Evolutionary conservation across 2,113 vertebrate genomes (phyloP).

Genomic region (Pteronura brasiliensis): DNA sequence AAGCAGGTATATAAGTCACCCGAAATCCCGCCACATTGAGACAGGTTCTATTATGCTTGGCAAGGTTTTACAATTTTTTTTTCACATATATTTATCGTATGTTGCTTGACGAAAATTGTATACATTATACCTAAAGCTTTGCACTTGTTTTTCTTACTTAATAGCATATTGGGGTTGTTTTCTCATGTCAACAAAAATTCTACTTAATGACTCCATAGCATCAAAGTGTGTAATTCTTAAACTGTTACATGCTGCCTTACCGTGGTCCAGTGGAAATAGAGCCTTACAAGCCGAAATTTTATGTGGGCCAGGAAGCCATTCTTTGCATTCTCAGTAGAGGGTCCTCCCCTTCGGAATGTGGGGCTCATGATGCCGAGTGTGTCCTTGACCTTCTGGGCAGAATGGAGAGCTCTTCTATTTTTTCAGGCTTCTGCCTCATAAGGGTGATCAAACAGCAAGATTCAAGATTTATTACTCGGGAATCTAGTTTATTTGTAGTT

Average conservation of each 20-base stretch:
- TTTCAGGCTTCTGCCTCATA: constrained; percentile 64
- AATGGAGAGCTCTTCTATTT: constrained; percentile 54
- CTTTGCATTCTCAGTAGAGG: background rate
- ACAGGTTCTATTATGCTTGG: background rate
- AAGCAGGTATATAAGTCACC: constrained; percentile 3
- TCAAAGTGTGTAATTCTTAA: background rate
- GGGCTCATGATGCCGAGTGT: background rate
- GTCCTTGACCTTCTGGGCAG: constrained; percentile 60
- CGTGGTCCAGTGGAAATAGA: background rate
- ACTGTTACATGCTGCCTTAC: background rate
- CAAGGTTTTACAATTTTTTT: background rate
- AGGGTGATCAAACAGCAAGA: constrained; percentile 51
- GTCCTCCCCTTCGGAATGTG: constrained; percentile 31
- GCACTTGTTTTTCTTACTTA: background rate
- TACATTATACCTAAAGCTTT: background rate
- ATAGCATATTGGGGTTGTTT: background rate
- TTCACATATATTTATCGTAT: background rate
- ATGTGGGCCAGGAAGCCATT: background rate
- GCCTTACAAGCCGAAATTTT: background rate
- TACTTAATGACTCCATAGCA: background rate
- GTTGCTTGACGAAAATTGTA: background rate
- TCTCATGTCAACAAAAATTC: background rate
- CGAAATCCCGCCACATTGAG: background rate
- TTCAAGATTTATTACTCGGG: constrained; percentile 56
- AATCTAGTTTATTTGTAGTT: constrained; percentile 51